phyloP scores from a whole-genome alignment of 1,140 invertebrate genomes.

The Anastrepha obliqua region DNA sequence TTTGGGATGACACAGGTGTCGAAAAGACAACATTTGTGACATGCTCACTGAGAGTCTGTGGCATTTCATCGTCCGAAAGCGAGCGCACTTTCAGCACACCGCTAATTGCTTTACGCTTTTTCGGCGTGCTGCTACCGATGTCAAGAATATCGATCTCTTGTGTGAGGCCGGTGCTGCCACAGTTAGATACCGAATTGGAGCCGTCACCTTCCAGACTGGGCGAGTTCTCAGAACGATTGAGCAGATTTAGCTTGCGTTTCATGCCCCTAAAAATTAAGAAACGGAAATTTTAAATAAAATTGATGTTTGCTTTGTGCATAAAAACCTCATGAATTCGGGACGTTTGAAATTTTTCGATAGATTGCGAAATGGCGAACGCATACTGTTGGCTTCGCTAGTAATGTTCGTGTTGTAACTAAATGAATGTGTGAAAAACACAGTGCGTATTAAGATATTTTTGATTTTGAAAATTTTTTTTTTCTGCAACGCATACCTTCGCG shows the following conservation, averaged over 20 bases:
- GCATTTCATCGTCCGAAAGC: slow-evolving; percentile 71
- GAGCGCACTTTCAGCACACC: slow-evolving; percentile 77
- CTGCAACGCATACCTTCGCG: slow-evolving; percentile 61
- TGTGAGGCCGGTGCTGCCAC: slow-evolving; percentile 79
- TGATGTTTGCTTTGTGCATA: neutral
- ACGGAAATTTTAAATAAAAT: slow-evolving; percentile 34
- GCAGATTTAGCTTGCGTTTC: slow-evolving; percentile 78
- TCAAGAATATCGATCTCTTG: slow-evolving; percentile 81
- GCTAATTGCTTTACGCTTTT: slow-evolving; percentile 75
- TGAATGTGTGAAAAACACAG: neutral
- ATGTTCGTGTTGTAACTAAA: slow-evolving; percentile 68
- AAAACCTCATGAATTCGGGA: slow-evolving; percentile 66
- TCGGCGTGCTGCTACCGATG: slow-evolving; percentile 74
- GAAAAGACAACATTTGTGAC: slow-evolving; percentile 81
- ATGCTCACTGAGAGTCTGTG: slow-evolving; percentile 63
- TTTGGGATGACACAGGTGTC: slow-evolving; percentile 82
- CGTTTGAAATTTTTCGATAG: slow-evolving; percentile 71
- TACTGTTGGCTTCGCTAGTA: slow-evolving; percentile 68
- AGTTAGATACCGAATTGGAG: slow-evolving; percentile 59
- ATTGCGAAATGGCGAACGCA: slow-evolving; percentile 72
- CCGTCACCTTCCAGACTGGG: slow-evolving; percentile 66
- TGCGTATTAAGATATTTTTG: neutral
- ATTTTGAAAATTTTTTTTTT: neutral
- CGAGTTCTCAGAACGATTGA: slow-evolving; percentile 70
- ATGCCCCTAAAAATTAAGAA: slow-evolving; percentile 72